These are phyloP conservation scores for Bicyclus anynana DNA, from an alignment of 1,140 invertebrate species.

Conservation along the genomic window DNA sequence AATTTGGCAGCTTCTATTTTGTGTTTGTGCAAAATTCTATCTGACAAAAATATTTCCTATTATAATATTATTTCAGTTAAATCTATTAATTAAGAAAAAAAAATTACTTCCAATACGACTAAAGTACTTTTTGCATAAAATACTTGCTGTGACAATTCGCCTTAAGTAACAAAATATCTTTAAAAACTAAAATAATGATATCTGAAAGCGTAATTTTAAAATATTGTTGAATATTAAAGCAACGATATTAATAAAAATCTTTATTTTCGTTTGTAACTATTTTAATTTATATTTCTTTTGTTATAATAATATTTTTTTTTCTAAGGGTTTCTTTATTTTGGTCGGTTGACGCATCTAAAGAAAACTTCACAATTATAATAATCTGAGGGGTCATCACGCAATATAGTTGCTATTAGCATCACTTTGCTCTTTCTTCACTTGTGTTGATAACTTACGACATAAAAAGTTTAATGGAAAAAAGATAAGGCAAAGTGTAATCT, in stretches of 20 bases:
- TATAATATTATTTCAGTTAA: too few relatives aligned
- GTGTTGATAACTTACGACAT: too few relatives aligned
- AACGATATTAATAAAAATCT: not conserved
- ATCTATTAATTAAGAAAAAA: too few relatives aligned
- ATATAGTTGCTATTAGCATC: not conserved
- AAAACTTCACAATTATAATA: not conserved
- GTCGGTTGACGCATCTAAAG: not conserved
- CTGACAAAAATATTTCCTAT: too few relatives aligned
- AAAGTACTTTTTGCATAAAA: too few relatives aligned
- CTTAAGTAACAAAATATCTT: not conserved
- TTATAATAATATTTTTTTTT: not conserved
- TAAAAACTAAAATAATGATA: not conserved
- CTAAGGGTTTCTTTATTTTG: not conserved
- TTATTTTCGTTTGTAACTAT: not conserved
- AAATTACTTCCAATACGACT: too few relatives aligned
- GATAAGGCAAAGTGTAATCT: too few relatives aligned
- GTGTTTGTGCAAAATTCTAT: too few relatives aligned
- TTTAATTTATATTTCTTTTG: not conserved
- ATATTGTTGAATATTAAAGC: not conserved
- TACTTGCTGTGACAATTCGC: not conserved
- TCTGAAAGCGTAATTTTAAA: conserved; percentile 2
- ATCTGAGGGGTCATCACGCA: not conserved
- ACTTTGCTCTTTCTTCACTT: too few relatives aligned
- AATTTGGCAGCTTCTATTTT: too few relatives aligned
- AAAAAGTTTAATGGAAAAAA: too few relatives aligned